Base-by-base conservation (phyloP, 1,140 invertebrate species). In the Drosophila lacertosa region DNA sequence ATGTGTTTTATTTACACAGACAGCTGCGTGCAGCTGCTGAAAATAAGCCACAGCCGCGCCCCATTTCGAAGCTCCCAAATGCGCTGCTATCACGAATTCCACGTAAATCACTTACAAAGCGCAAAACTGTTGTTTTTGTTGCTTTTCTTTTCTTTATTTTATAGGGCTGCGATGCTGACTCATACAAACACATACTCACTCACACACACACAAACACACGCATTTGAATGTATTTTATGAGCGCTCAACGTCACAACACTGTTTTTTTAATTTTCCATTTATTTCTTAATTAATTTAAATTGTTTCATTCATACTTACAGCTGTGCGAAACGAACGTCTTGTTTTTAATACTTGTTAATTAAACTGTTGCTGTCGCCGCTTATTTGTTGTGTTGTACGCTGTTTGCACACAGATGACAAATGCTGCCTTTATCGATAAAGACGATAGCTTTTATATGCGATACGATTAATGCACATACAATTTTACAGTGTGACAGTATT, bases 401-500 rank as follows among this genome's bases (percentile, higher is more conserved):
- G 67, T 65, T 65, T 70, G 67, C 67, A 70, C 67, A 70, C 67
- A 70, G 51, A 70, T 70, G 67, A 70, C 51, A 70, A 70, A 70
- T 65, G 50, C 51, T 33, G 20, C 4, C 18, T 6, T 0, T 57
- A 63, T 69, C 59, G 66, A 63, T 70, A 64, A 16, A 26, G 35
- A 35, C 60, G 62, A 58, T 70, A 53, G 59, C 29, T 53, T 68
- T 59, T 53, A 62, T 59, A 39, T 42, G 26, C 55, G 22, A 39
- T 44, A 18, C 22, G 32, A 48, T 50, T 7, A 32, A n/a, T 50
- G 9, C 10, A 24, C 37, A 16, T 4, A 24, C 15, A 26, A 29
- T 7, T 22, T 22, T 18, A 22, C 37, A 9, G 53, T 57, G 6
- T 42, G 4, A 4, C 22, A 7, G 37, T 55, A 55, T 55, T 40